Base-by-base conservation (phyloP, 2,888 invertebrate genomes). In the Tipula unca region DNA sequence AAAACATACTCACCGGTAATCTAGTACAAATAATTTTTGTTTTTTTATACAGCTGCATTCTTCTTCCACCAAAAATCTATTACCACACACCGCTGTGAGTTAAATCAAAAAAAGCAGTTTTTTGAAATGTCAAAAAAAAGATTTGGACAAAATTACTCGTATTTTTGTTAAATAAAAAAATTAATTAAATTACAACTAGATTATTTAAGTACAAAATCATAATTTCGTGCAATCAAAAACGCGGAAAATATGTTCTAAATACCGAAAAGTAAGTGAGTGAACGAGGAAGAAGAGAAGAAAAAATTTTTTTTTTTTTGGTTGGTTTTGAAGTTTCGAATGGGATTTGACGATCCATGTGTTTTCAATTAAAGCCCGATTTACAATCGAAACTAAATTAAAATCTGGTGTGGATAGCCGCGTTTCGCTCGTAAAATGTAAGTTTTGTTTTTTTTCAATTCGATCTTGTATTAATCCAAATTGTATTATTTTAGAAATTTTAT, bases 251-350 rank as follows among this genome's bases (percentile, higher is more conserved):
- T 69, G 69, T 13, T 69, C 25, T 69, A 69, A 69, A 69, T 69
- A 20, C 0, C 69, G 69, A 20, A 25, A 69, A 20, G 69, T 69
- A 69, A 69, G 69, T 69, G 69, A 25, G 20, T 25, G 25, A 69
- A 69, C 25, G 69, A 20, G 48, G 48, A 25, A 69, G 69, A 8
- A 25, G 25, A 25, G 20, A 69, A 48, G 13, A 69, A 13, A 69
- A 69, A 69, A 25, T 25, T 69, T 69, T 69, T 69, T 48, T 48
- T 48, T 48, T 48, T 69, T 69, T 69, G 69, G 69, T 69, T 69
- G 69, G 69, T 69, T 69, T 69, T 69, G 69, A 69, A 69, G 69
- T 69, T 69, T 69, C 69, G 69, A 69, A 69, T 69, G 69, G 69
- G 69, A 69, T 69, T 69, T 69, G 69, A 69, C 69, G 69, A 69